These are phyloP conservation scores for Drosophila paulistorum DNA, from an alignment of 1,140 invertebrate species.

Conservation along the genomic window DNA sequence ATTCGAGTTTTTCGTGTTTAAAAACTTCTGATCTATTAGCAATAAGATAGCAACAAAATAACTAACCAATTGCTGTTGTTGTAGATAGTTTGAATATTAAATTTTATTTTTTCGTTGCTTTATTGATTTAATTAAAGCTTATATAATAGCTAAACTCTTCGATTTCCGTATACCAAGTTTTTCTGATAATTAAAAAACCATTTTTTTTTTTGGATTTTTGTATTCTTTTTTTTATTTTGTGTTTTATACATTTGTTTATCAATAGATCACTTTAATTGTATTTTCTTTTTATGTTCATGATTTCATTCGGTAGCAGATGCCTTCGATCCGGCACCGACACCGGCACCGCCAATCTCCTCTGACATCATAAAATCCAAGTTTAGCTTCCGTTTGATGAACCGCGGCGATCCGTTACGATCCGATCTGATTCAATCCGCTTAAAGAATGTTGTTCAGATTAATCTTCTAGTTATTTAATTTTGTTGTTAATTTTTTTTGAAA, in stretches of 20 bases:
- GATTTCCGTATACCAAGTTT: constrained; percentile 67
- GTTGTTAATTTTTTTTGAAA: not conserved
- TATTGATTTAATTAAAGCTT: constrained; percentile 77
- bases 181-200: constrained; percentile 63
- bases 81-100: constrained; percentile 26
- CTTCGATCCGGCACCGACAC: not conserved
- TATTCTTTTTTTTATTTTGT: constrained; percentile 24
- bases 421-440: constrained; percentile 11
- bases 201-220: constrained; percentile 43
- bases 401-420: constrained; percentile 24
- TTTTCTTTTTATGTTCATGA: constrained; percentile 63
- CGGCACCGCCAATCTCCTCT: not conserved
- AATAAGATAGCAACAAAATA: constrained; percentile 31
- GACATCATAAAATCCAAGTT: constrained; percentile 46
- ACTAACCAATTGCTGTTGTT: constrained; percentile 33
- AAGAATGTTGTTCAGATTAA: constrained; percentile 15
- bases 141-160: constrained; percentile 49
- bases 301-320: constrained; percentile 62
- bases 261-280: constrained; percentile 34
- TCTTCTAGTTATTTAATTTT: constrained; percentile 7
- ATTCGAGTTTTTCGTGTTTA: constrained; percentile 79
- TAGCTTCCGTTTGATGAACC: constrained; percentile 67
- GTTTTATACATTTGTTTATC: constrained; percentile 31
- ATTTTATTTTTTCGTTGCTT: constrained; percentile 58
- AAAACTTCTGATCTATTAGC: constrained; percentile 69